Conservation (phyloP, 1,140 invertebrate genomes). For the Drosophila takahashii region DNA sequence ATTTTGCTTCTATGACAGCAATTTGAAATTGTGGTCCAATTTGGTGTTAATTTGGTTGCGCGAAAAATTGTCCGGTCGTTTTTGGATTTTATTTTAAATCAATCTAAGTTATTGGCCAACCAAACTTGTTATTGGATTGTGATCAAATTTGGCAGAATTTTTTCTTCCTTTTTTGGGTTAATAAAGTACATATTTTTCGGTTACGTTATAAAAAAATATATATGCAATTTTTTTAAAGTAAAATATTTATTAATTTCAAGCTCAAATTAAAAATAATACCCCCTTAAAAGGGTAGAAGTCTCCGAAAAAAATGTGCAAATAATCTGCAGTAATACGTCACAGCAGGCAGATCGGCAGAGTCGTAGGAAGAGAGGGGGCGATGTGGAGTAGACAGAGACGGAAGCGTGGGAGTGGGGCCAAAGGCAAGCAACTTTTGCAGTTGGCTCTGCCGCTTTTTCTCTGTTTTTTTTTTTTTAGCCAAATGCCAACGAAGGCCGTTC, state of each 20-base stretch:
- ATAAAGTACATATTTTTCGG: no score
- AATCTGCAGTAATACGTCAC: conserved; percentile 39
- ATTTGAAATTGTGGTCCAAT: neutral
- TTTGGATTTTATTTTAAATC: neutral
- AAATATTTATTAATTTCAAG: no score
- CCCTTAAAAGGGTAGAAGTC: neutral
- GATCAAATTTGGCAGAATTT: neutral
- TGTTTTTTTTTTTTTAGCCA: no score
- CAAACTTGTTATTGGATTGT: conserved; percentile 11
- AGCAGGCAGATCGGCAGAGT: conserved; percentile 17
- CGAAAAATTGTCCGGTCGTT: neutral
- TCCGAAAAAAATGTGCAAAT: conserved; percentile 10
- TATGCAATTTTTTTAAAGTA: neutral
- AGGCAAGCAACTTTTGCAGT: conserved; percentile 70
- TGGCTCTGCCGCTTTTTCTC: conserved; percentile 37
- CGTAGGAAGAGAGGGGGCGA: neutral
- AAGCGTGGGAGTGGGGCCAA: conserved; percentile 43
- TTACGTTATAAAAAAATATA: neutral
- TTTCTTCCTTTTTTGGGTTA: no score
- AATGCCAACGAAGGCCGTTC: conserved; percentile 73
- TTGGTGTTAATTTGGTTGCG: neutral
- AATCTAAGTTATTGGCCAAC: neutral
- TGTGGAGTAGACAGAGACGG: neutral
- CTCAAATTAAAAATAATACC: neutral
- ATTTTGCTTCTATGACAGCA: conserved; percentile 18